Percentiles rank a stretch among this genome's conserved stretches.
phyloP scores from a whole-genome alignment of 2,113 vertebrate genomes.

The Ardeotis arabs region DNA sequence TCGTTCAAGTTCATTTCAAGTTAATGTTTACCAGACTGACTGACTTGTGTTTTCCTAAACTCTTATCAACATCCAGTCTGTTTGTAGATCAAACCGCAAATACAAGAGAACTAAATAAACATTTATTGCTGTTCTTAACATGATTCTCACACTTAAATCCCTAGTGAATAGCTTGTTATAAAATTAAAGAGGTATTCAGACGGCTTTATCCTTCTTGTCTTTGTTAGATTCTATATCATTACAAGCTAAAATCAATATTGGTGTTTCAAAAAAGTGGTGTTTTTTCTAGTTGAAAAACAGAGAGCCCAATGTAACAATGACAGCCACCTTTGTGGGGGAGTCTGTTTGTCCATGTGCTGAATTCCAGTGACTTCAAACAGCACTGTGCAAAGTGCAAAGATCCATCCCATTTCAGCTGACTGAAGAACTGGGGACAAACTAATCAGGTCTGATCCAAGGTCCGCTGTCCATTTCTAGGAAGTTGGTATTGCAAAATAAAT shows the following conservation, averaged over 20 bases:
- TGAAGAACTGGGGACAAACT: background rate
- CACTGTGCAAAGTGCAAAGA: slow-evolving; percentile 51
- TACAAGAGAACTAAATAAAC: slow-evolving; percentile 22
- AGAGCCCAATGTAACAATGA: background rate
- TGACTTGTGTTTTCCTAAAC: background rate
- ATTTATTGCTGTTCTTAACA: background rate
- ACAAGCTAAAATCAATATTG: background rate
- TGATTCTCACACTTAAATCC: background rate
- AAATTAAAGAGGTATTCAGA: background rate
- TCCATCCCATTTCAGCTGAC: background rate
- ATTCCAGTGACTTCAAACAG: background rate
- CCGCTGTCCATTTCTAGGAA: background rate
- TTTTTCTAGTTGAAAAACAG: background rate
- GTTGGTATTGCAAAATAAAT: background rate
- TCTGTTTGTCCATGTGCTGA: background rate
- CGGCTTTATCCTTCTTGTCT: background rate
- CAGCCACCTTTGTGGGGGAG: background rate
- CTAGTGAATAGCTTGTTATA: background rate
- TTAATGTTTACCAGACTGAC: background rate
- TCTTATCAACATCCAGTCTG: background rate
- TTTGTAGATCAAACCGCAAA: slow-evolving; percentile 19
- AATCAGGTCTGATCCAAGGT: background rate
- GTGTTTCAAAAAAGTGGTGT: background rate
- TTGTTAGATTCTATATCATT: background rate
- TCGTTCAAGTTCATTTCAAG: background rate